These are phyloP conservation scores for Astreopora myriophthalma DNA, from an alignment of 64 coral and sea anemone genomes.

Conservation along the genomic window DNA sequence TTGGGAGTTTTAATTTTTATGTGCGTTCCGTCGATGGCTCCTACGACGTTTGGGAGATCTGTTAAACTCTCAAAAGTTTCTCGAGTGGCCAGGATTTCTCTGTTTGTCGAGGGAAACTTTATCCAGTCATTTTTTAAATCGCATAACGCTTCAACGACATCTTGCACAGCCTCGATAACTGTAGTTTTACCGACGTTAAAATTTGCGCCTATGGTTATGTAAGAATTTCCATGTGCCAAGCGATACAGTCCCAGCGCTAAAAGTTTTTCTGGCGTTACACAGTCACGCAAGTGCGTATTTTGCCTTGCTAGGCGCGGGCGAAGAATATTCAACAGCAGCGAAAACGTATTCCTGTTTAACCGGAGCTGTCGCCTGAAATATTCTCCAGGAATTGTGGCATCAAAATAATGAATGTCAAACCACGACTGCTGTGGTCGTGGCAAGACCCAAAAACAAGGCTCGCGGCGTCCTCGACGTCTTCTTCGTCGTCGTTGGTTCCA, in stretches of 20 bases:
- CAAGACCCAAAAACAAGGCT: no score
- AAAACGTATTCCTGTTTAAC: background rate
- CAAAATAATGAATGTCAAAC: constrained; percentile 14
- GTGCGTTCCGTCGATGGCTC: constrained; percentile 34
- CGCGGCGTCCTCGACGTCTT: no score
- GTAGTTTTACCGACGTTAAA: constrained; percentile 39
- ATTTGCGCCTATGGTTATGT: constrained; percentile 1
- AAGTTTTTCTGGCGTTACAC: background rate
- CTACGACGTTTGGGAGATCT: constrained; percentile 24
- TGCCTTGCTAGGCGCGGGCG: background rate
- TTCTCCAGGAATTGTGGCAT: constrained; percentile 9
- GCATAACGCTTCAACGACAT: constrained; percentile 19
- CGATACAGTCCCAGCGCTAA: constrained; percentile 6
- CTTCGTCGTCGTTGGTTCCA: no score
- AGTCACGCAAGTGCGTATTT: background rate
- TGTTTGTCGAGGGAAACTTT: background rate
- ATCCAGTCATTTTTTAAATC: background rate
- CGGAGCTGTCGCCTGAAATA: constrained; percentile 21
- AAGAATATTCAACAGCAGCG: constrained; percentile 22
- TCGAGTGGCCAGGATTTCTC: background rate
- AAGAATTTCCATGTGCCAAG: constrained; percentile 21
- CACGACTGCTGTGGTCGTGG: constrained; percentile 27
- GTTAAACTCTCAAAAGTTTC: background rate
- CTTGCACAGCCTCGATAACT: constrained; percentile 33
- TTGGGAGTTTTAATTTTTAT: constrained; percentile 19